Evolutionary conservation across 2,797 vertebrate species (phyloP), one percentile per base, ranked within the genome.

Genomic region (Buphagus erythrorhynchus): DNA sequence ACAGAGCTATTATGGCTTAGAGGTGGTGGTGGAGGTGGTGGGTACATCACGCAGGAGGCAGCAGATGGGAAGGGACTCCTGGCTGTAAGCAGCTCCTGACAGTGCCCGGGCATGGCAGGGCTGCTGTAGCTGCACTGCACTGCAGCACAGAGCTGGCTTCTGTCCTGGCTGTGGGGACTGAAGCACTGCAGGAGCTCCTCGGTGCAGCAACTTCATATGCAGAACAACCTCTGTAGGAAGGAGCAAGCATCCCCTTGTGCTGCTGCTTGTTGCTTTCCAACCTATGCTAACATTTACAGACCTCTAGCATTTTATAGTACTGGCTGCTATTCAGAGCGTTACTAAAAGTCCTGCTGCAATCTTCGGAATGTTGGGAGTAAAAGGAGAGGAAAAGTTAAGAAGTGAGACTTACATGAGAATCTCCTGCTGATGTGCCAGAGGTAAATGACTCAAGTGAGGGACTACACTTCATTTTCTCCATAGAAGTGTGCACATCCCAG

Each of bases 71-170:
- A 68, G 42, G 52, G 45, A 48, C 29, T 76, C 66, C 20, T 66
- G 49, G 13, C 57, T 80, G 1, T 14, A 8, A 0, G 2, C 67
- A 63, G 49, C 26, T 85, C 48, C 38, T 86, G 91, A 36, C 28
- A 35, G 33, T 9, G 26, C 31, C 67, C 66, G 69, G 49, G 16
- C 40, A 42, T 3, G 55, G 93, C 63, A 85, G 59, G 71, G 77
- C 78, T 93, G 86, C 67, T 89, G 0, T 8, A 73, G 67, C 18
- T 82, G 77, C 71, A 43, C 94, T 94, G 95, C 87, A 94, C 67
- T 95, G 94, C 96, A 95, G 89, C 84, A 76, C 59, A 15, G 13
- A 82, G 80, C 92, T 85, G 95, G 86, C 86, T 89, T 45, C 42
- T 9, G 28, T 93, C 52, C 91, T 88, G 80, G 59, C 77, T 85